Evolutionary conservation across 2,888 invertebrate genomes (phyloP).

Genomic region (Torymus texanus): DNA sequence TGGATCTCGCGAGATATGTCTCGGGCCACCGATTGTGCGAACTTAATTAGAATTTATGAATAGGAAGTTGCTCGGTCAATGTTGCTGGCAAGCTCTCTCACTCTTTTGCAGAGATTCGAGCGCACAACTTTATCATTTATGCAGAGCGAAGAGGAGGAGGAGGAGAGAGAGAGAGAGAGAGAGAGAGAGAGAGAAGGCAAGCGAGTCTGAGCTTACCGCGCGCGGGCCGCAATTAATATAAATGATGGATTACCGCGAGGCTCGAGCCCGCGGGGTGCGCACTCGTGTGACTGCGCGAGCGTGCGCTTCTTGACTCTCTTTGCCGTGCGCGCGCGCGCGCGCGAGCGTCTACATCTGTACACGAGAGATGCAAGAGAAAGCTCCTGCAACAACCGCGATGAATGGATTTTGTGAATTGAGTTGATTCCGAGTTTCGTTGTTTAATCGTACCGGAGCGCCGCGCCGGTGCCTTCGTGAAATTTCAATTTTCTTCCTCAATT

Average conservation of each 20-base stretch:
- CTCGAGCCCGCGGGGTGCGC: conserved; percentile 41
- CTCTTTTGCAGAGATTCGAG: conserved; percentile 42
- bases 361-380: conserved; percentile 8
- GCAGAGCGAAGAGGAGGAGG: conserved; percentile 56
- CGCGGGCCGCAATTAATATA: conserved; percentile 72
- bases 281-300: conserved; percentile 29
- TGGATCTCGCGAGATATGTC: no score
- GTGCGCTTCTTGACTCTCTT: neutral
- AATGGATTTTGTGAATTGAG: conserved; percentile 28
- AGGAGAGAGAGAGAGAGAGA: conserved; percentile 24
- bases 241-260: conserved; percentile 70
- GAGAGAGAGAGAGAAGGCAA: conserved; percentile 22
- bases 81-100: conserved; percentile 50
- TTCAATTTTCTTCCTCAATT: conserved; percentile 4
- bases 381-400: conserved; percentile 8
- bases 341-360: neutral
- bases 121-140: conserved; percentile 69
- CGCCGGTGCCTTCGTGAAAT: neutral
- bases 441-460: neutral
- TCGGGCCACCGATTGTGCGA: conserved; percentile 65
- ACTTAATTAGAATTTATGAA: conserved; percentile 73
- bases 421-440: conserved; percentile 8
- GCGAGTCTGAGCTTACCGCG: conserved; percentile 60
- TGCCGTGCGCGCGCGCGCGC: neutral
- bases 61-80: conserved; percentile 59